Percentiles rank a stretch among this genome's conserved stretches.
Evolutionary conservation across 2,888 invertebrate species (phyloP).

Genomic region (Apamea monoglypha): DNA sequence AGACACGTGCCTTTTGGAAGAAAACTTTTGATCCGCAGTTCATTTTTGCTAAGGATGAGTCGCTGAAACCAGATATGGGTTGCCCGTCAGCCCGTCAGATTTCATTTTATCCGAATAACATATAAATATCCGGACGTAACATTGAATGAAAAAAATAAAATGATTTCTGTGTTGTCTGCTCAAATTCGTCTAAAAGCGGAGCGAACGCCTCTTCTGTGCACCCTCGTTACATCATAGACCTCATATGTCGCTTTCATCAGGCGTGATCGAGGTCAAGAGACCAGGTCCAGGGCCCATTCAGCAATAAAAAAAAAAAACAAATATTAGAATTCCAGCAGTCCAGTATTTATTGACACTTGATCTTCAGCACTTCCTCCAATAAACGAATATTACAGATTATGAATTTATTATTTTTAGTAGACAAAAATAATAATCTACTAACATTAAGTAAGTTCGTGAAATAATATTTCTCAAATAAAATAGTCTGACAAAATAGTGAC

Average conservation of each 20-base stretch:
- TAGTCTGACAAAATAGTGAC: not conserved
- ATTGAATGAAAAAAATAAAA: not conserved
- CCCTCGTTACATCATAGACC: too few species aligned
- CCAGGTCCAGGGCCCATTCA: too few species aligned
- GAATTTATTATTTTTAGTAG: not conserved
- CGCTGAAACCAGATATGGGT: not conserved
- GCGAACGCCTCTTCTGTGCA: too few species aligned
- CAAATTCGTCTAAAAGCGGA: not conserved
- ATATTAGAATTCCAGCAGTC: not conserved
- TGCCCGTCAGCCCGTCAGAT: too few species aligned
- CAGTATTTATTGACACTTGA: not conserved
- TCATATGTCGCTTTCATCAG: too few species aligned
- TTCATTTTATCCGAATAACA: too few species aligned
- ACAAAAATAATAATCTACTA: not conserved
- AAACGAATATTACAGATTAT: not conserved
- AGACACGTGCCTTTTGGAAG: conserved; percentile 11
- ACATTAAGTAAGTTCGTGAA: not conserved
- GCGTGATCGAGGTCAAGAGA: too few species aligned
- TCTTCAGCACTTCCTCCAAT: not conserved
- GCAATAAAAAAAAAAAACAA: not conserved
- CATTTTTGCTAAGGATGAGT: not conserved
- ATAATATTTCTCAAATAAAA: not conserved
- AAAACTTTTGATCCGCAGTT: conserved; percentile 17
- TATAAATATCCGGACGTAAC: too few species aligned
- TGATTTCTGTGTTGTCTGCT: not conserved